Base-by-base conservation (phyloP, 1,140 invertebrate genomes). In the Parapsyche elsis region DNA sequence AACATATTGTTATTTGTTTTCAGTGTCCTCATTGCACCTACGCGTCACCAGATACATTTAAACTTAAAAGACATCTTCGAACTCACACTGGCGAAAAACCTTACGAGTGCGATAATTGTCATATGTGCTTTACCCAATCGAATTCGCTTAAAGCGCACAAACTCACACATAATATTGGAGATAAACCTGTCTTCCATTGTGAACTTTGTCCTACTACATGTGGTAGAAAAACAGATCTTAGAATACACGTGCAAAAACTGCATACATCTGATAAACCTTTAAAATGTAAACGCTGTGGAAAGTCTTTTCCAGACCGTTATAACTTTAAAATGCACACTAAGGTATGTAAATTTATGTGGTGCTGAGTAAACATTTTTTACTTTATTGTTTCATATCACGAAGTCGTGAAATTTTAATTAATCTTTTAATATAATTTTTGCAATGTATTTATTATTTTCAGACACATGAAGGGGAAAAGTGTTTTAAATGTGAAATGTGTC, bases 381-480 rank as follows among this genome's bases (percentile, higher is more conserved):
- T 46, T 46, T 46, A 46, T 46, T 46, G 5, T n/a, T n/a, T n/a
- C n/a, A n/a, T n/a, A n/a, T n/a, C n/a, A n/a, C n/a, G n/a, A n/a
- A n/a, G n/a, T n/a, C n/a, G n/a, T n/a, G n/a, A n/a, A n/a, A n/a
- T n/a, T n/a, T n/a, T n/a, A n/a, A n/a, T n/a, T n/a, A n/a, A n/a
- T n/a, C n/a, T n/a, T n/a, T n/a, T n/a, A n/a, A n/a, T n/a, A n/a
- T n/a, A n/a, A n/a, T n/a, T n/a, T n/a, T n/a, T n/a, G n/a, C n/a
- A n/a, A 38, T 38, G 7, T 38, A 38, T 38, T 38, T 38, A 1
- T 4, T 38, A 38, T 38, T 71, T 84, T 80, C 57, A 97, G 90
- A 95, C 95, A 0, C 98, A 99, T 85, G 97, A 99, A 86, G 97
- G 97, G 0, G 97, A 99, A 88, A 99, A 99, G 86, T 99, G 97